Conservation (phyloP, 2,113 vertebrate species). For the Patagioenas fasciata region DNA sequence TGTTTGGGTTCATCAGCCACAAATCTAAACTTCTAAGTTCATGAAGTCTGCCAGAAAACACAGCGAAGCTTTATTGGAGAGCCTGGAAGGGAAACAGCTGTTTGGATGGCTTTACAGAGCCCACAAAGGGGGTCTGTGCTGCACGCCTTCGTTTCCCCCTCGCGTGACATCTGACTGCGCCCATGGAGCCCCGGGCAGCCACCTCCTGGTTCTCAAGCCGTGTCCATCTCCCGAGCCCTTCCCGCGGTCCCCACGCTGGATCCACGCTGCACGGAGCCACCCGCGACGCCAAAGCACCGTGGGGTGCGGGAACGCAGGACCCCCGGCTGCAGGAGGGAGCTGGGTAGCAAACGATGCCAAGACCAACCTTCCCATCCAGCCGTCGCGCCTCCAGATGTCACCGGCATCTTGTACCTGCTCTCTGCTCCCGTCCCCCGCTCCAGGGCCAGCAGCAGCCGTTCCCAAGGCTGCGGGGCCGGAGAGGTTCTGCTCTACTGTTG, state of each 20-base stretch:
- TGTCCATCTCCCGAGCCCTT: neutral
- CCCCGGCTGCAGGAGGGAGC: neutral
- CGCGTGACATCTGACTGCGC: fast-evolving
- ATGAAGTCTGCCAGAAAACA: neutral
- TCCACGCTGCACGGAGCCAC: fast-evolving
- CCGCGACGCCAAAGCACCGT: fast-evolving
- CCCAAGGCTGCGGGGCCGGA: neutral
- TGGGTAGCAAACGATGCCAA: fast-evolving
- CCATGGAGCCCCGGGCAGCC: neutral
- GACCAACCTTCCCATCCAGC: neutral
- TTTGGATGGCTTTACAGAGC: neutral
- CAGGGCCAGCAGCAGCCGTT: fast-evolving
- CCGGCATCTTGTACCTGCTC: neutral
- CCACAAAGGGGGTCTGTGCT: neutral
- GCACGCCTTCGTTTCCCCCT: neutral
- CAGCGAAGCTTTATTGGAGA: neutral
- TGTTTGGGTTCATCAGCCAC: neutral
- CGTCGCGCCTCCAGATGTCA: neutral
- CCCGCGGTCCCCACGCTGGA: fast-evolving
- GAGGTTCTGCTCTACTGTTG: neutral
- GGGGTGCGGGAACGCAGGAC: neutral
- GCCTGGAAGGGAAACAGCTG: neutral
- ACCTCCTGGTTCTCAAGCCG: neutral
- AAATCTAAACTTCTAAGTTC: neutral
- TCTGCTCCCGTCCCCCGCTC: neutral